Evolutionary conservation across 2,888 invertebrate species (phyloP).

Genomic region (Drosophila niveifrons): DNA sequence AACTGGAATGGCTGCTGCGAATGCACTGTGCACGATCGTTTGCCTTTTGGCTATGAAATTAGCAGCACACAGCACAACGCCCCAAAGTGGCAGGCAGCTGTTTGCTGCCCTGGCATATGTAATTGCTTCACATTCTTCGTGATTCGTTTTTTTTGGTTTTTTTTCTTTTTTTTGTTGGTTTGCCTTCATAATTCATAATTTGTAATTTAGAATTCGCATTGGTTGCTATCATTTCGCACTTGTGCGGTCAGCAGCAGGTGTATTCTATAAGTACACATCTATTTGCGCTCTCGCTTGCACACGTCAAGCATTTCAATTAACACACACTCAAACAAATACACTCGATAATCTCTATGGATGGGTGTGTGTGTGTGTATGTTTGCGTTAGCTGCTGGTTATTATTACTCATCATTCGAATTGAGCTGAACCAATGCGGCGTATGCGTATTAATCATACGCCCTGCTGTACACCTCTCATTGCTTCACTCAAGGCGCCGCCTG

Average conservation of each 20-base stretch:
- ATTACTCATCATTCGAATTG: slow-evolving; percentile 76
- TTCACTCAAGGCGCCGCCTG: slow-evolving; percentile 49
- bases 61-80: slow-evolving; percentile 63
- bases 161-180: slow-evolving; percentile 22
- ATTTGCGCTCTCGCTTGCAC: slow-evolving; percentile 40
- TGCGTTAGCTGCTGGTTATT: slow-evolving; percentile 41
- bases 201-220: slow-evolving; percentile 54
- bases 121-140: slow-evolving; percentile 38
- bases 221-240: slow-evolving; percentile 75
- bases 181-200: slow-evolving; percentile 65
- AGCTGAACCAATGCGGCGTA: slow-evolving; percentile 61
- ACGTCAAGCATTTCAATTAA: slow-evolving; percentile 56
- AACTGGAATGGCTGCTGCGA: slow-evolving; percentile 84
- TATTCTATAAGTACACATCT: slow-evolving; percentile 45
- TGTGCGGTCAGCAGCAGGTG: slow-evolving; percentile 76
- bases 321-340: slow-evolving; percentile 15
- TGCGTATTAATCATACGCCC: slow-evolving; percentile 66
- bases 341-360: background rate
- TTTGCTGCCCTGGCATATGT: slow-evolving; percentile 55
- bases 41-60: slow-evolving; percentile 71
- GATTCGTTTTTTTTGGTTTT: slow-evolving; percentile 1
- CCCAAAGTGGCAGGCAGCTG: slow-evolving; percentile 57
- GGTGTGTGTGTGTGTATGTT: slow-evolving; percentile 20
- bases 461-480: slow-evolving; percentile 18
- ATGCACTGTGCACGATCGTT: slow-evolving; percentile 70